Conservation (phyloP, 2,113 vertebrate species). For the Lagenorhynchus albirostris region DNA sequence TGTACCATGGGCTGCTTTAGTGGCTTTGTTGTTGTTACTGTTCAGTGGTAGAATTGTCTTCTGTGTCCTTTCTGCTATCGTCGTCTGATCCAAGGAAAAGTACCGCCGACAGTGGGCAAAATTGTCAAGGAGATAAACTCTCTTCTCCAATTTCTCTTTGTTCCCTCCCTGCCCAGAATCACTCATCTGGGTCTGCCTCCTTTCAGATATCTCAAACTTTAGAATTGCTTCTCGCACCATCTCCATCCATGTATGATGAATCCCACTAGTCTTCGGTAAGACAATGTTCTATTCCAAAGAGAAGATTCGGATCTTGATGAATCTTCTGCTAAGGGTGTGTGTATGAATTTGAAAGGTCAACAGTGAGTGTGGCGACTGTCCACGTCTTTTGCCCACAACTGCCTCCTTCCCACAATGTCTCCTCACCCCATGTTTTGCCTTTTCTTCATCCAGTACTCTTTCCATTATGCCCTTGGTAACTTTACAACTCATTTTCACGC, state of each 20-base stretch:
- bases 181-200: neutral
- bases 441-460: neutral
- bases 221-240: neutral
- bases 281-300: neutral
- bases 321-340: neutral
- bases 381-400: neutral
- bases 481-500: too few species aligned
- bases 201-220: neutral
- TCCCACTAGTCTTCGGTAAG: neutral
- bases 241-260: neutral
- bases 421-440: neutral
- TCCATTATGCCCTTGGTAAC: neutral
- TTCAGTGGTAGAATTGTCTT: neutral
- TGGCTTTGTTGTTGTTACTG: neutral
- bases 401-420: neutral
- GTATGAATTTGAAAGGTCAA: neutral
- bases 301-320: neutral
- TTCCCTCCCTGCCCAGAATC: neutral
- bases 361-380: fast-evolving
- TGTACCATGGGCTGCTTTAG: neutral
- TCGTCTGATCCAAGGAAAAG: neutral
- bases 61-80: neutral
- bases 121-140: neutral
- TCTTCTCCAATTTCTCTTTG: neutral
- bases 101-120: neutral